Evolutionary conservation across 1,140 invertebrate species (phyloP).

Genomic region (Portunus trituberculatus): DNA sequence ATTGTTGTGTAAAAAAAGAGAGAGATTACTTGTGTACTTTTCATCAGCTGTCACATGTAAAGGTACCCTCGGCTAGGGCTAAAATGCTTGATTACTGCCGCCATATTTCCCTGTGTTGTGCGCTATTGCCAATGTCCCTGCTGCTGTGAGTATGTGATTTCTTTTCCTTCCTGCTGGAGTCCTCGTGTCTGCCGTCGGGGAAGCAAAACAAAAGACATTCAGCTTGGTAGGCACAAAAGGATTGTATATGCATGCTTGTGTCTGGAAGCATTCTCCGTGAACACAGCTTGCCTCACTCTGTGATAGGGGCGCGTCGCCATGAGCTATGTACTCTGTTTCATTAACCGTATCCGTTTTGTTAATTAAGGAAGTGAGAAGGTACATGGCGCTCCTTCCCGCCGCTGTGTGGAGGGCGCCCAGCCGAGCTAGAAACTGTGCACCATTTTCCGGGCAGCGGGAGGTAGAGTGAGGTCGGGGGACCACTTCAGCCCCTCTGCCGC

Average conservation of each 20-base stretch:
- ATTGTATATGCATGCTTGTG: not conserved
- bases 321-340: not conserved
- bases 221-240: not conserved
- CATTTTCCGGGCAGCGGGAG: constrained; percentile 30
- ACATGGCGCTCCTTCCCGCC: not conserved
- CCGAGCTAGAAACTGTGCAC: not conserved
- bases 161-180: not conserved
- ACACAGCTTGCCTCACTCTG: not conserved
- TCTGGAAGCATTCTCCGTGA: not conserved
- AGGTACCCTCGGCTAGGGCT: too few relatives aligned
- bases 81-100: not conserved
- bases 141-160: not conserved
- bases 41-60: too few relatives aligned
- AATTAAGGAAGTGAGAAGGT: not conserved
- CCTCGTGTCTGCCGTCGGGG: not conserved
- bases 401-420: not conserved
- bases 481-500: not conserved
- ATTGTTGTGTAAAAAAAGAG: too few relatives aligned
- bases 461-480: not conserved
- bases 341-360: not conserved
- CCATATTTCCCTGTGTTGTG: not conserved
- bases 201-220: not conserved
- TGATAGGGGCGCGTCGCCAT: not conserved
- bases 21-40: too few relatives aligned
- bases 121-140: not conserved